Base-by-base conservation (phyloP, 2,113 vertebrate species). In the Protobothrops flavoviridis region DNA sequence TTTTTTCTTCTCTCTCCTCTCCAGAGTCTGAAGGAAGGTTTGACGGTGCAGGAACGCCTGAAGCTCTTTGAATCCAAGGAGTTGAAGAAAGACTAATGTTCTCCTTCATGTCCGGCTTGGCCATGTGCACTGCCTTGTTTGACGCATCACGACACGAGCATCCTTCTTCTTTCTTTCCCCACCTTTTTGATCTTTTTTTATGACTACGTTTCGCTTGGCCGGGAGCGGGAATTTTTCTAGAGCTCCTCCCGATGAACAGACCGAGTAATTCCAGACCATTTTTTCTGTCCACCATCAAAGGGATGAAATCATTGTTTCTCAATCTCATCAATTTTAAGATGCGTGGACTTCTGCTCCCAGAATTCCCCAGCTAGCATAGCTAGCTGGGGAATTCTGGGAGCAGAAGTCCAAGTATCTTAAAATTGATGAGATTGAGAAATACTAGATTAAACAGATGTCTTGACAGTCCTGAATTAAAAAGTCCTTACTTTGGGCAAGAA, bases 11-110 rank as follows among this genome's bases (percentile, higher is more conserved):
- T 94, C 96, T 74, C 33, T 21, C 74, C 74, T 17, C 69, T 43
- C 74, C 98, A 99, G 99, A 99, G 99, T 98, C 98, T 99, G 96
- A 99, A 99, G 96, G 99, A 99, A 98, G 99, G 99, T 97, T 97
- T 99, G 95, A 99, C 99, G 0, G 98, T 99, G 96, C 99, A 99
- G 97, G 99, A 99, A 94, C 98, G 99, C 96, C 98, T 99, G 98
- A 99, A 99, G 98, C 98, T 99, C 96, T 99, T 99, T 96, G 99
- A 99, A 98, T 98, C 99, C 97, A 99, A 99, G 98, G 98, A 99
- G 98, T 98, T 98, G 97, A 99, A 98, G 98, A 99, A 98, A 97
- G 98, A 99, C 96, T 99, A 97, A 98, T 96, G 93, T 96, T 69
- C 91, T 55, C 92, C 89, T 97, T 96, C 95, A 97, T 93, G 87